Evolutionary conservation across 2,888 invertebrate genomes (phyloP), one percentile per base, ranked within the genome.

Genomic region (Drosophila subquinaria): DNA sequence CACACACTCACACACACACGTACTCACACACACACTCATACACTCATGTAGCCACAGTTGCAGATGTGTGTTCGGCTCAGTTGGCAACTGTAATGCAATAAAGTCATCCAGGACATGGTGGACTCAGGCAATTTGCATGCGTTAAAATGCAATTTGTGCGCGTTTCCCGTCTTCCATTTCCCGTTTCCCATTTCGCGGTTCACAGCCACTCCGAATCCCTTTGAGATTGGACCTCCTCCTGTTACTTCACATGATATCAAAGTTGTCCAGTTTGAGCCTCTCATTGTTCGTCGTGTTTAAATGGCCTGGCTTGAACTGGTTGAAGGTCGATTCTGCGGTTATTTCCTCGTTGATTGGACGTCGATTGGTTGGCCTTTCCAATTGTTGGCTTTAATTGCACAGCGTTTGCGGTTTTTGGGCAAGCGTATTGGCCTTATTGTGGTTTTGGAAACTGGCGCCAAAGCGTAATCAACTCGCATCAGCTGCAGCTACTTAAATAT

Each of bases 121-220:
- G 61, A 79, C 76, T 60, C 79, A 51, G 70, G 79, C 86, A 90
- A 87, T 87, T 90, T 87, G 90, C 90, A 87, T 87, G 86, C 88
- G 90, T 90, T 86, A 89, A 89, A 87, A 88, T 85, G 88, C 85
- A 90, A 90, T 90, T 87, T 87, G 89, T 79, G 79, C 79, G 75
- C 71, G 76, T 76, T 84, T 88, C 79, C 84, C 68, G 90, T 81
- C 69, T 50, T 35, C 66, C 35, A 5, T 43, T 60, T 33, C 33
- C 50, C 38, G 2, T 17, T 33, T 40, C 36, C 27, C n/a, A 1
- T 38, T 38, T 15, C 36, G 36, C 36, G 36, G 36, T 36, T 36
- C 13, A 5, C 4, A 36, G 13, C 36, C 36, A 13, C 36, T 1
- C 55, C 17, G 23, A 50, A 70, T 57, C 68, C 69, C 81, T 70